Conservation (phyloP, 2,888 invertebrate species). For the Acronicta leporina region DNA sequence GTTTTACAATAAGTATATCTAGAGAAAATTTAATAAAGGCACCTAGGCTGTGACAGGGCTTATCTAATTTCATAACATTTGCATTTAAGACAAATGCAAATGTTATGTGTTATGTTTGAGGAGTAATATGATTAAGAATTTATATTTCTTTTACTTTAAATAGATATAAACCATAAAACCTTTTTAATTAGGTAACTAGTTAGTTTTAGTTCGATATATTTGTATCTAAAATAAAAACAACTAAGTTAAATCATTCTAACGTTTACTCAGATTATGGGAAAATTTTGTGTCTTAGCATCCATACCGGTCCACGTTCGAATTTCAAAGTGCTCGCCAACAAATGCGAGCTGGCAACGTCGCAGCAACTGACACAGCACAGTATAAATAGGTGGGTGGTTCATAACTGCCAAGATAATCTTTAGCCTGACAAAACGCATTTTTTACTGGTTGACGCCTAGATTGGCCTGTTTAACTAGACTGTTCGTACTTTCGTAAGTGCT, state of each 20-base stretch:
- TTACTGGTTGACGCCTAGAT: constrained; percentile 33
- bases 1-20: too few relatives aligned
- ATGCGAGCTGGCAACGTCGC: constrained; percentile 67
- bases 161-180: too few relatives aligned
- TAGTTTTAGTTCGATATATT: too few relatives aligned
- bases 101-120: too few relatives aligned
- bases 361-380: constrained; percentile 50
- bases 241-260: background rate
- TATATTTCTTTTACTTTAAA: too few relatives aligned
- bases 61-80: too few relatives aligned
- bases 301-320: constrained; percentile 54
- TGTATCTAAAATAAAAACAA: too few relatives aligned
- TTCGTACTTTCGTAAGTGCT: constrained; percentile 11
- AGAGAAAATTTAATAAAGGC: too few relatives aligned
- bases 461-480: constrained; percentile 4
- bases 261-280: constrained; percentile 35
- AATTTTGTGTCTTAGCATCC: constrained; percentile 37
- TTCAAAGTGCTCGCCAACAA: constrained; percentile 55
- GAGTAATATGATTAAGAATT: too few relatives aligned
- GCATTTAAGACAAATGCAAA: too few relatives aligned
- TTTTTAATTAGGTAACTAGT: too few relatives aligned
- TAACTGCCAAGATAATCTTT: constrained; percentile 63
- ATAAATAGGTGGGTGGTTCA: constrained; percentile 66
- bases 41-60: too few relatives aligned
- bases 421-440: constrained; percentile 58